Evolutionary conservation across 2,797 vertebrate species (phyloP), one percentile per base, ranked within the genome.

Genomic region (Lerista edwardsae): DNA sequence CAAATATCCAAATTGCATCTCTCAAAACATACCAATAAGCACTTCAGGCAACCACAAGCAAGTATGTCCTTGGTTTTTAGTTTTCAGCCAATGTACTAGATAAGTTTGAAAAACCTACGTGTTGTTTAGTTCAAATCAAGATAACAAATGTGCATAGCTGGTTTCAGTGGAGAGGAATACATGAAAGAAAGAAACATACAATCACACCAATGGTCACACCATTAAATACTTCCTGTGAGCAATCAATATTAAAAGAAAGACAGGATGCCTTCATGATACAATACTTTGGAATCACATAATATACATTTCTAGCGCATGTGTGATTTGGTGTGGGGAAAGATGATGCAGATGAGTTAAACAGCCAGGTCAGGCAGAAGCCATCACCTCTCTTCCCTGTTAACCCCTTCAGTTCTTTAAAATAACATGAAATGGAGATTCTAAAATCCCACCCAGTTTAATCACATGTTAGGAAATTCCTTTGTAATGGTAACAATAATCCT

Each of bases 181-280:
- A 64, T 14, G 15, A 55, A 64, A 79, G 15, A 55, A 64, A 79
- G n/a, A 74, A 79, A 72, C 19, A 71, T 57, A 12, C 36, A 29
- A 6, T 47, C 23, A 47, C n/a, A n/a, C n/a, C n/a, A 78, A 57
- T 62, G 36, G 36, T 79, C 14, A 68, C n/a, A 31, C 31, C 36
- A 31, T 67, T 65, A 83, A 57, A 61, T 62, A 44, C 75, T 78
- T 44, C 65, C 74, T 69, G 74, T 69, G 69, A 84, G 65, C 64
- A 84, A 31, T 84, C 71, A 84, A 71, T 31, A 61, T 11, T 23
- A 59, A n/a, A 65, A 69, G 12, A 65, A n/a, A 71, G 67, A 61
- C 51, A 34, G 23, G 2, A 57, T 57, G 71, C 73, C 39, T 69
- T 73, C 34, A 31, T 78, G 55, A 36, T 79, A 72, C 31, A 27